These are phyloP conservation scores for Microhierax caerulescens DNA, from an alignment of 2,797 vertebrate species.

Conservation along the genomic window DNA sequence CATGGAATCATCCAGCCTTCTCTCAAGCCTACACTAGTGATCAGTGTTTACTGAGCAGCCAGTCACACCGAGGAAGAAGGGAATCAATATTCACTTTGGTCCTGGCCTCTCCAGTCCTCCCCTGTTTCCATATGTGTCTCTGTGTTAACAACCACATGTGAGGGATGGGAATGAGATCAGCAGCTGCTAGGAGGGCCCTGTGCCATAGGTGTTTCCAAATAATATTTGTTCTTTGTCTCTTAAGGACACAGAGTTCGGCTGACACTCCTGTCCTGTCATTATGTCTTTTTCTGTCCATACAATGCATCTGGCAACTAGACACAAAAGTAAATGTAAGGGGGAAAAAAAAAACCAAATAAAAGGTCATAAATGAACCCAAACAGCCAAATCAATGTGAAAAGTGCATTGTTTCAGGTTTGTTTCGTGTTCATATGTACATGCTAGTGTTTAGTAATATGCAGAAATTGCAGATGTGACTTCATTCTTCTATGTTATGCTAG, in stretches of 20 bases:
- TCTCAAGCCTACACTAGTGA: not conserved
- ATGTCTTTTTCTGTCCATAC: not conserved
- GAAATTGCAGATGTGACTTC: not conserved
- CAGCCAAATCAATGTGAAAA: not conserved
- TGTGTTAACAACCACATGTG: not conserved
- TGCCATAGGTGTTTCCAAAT: not conserved
- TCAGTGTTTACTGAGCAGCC: not conserved
- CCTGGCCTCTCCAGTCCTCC: not conserved
- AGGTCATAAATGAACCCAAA: not conserved
- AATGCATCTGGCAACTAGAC: not conserved
- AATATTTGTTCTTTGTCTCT: not conserved
- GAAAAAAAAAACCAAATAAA: not conserved
- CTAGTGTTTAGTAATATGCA: not conserved
- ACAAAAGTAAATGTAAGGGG: not conserved
- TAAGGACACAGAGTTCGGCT: not conserved
- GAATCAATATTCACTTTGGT: not conserved
- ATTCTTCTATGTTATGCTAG: not conserved
- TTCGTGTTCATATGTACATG: not conserved
- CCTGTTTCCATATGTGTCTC: not conserved
- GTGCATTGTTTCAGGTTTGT: not conserved
- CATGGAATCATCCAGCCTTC: not conserved
- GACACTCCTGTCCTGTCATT: not conserved
- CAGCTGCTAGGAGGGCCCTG: not conserved
- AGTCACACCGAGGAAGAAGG: not conserved
- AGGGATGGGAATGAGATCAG: not conserved